A percentile compares a stretch with the other conserved stretches of the same genome.
Conservation (phyloP, 2,888 invertebrate genomes). For the Brenthis ino region DNA sequence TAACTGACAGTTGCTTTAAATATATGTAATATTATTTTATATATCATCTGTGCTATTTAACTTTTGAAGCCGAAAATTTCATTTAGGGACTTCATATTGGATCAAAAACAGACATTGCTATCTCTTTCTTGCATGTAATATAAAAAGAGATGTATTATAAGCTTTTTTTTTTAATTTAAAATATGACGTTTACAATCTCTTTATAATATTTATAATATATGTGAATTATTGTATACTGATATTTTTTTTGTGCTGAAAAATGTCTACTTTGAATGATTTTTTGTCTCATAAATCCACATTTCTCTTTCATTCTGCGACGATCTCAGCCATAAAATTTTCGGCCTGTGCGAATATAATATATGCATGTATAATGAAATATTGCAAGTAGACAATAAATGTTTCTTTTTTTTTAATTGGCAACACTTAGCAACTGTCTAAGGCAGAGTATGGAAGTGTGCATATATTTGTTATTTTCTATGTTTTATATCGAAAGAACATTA, state of each 20-base stretch:
- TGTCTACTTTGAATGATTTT: constrained; percentile 9
- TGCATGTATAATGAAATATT: not conserved
- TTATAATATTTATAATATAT: not conserved
- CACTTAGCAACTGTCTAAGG: constrained; percentile 60
- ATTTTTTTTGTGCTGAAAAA: constrained; percentile 1
- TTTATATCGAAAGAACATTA: constrained; percentile 65
- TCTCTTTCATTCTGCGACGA: not conserved
- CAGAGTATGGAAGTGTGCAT: constrained; percentile 60
- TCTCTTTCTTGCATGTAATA: no score
- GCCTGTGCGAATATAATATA: not conserved
- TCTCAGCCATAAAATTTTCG: constrained; percentile 8
- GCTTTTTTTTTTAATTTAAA: not conserved
- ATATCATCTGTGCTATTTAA: constrained; percentile 13
- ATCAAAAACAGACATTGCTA: no score
- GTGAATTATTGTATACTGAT: constrained; percentile 1
- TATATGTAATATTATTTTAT: constrained; percentile 8
- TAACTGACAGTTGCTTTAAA: constrained; percentile 27
- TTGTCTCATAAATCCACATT: not conserved
- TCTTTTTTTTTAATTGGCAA: constrained; percentile 24
- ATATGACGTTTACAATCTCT: not conserved
- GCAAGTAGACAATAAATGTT: constrained; percentile 11
- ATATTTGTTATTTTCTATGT: constrained; percentile 75
- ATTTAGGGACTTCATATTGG: no score
- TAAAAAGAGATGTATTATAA: no score
- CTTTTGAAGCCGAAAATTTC: not conserved